These are phyloP conservation scores for Caenorhabditis wallacei DNA, from an alignment of 2,888 invertebrate species.

Conservation along the genomic window DNA sequence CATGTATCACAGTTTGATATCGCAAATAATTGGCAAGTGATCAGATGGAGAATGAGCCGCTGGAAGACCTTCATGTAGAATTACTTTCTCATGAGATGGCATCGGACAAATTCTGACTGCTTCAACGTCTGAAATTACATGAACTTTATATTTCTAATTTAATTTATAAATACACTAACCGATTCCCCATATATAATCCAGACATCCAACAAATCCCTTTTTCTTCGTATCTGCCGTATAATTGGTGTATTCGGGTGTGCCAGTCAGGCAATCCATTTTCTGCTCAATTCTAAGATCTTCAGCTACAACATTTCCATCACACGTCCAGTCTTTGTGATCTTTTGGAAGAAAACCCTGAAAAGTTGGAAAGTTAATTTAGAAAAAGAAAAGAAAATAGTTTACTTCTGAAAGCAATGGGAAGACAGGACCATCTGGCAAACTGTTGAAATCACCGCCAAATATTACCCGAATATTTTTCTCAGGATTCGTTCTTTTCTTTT, in stretches of 20 bases:
- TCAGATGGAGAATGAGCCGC: conserved; percentile 94
- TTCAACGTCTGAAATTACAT: background rate
- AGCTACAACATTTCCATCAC: conserved; percentile 85
- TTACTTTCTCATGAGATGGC: conserved; percentile 90
- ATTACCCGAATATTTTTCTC: conserved; percentile 85
- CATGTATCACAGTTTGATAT: conserved; percentile 36
- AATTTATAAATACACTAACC: conserved; percentile 24
- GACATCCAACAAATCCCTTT: conserved; percentile 65
- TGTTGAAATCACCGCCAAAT: conserved; percentile 95
- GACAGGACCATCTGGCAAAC: conserved; percentile 89
- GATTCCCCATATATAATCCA: conserved; percentile 71
- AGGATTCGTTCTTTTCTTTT: background rate
- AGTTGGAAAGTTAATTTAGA: background rate
- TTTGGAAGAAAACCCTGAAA: background rate
- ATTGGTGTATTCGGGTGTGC: conserved; percentile 69
- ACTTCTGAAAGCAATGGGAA: conserved; percentile 87
- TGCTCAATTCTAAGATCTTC: conserved; percentile 5
- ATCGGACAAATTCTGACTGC: conserved; percentile 86
- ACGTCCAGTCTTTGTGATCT: conserved; percentile 89
- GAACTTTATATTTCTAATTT: background rate
- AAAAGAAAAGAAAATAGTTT: too few species aligned
- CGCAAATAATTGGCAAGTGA: conserved; percentile 90
- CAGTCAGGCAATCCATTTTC: conserved; percentile 34
- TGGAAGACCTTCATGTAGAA: conserved; percentile 89
- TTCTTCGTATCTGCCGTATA: conserved; percentile 48